These are phyloP conservation scores for Erynnis tages DNA, from an alignment of 2,888 invertebrate genomes.

Conservation along the genomic window DNA sequence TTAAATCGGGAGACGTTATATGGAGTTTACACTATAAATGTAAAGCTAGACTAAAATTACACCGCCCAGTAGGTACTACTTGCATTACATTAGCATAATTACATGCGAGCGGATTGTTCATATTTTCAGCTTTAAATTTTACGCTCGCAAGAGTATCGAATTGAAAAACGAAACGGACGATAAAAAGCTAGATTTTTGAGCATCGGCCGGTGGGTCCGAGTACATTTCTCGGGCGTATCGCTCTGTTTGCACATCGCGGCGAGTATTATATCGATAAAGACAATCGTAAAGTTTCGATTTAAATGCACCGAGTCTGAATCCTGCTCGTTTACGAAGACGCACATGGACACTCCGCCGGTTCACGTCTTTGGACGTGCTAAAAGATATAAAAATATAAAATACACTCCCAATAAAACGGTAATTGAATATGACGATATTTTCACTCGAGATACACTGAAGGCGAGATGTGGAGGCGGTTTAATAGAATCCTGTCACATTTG, in stretches of 20 bases:
- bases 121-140: conserved; percentile 16
- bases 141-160: not conserved
- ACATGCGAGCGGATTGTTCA: conserved; percentile 16
- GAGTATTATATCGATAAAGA: conserved; percentile 57
- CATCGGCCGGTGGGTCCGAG: conserved; percentile 38
- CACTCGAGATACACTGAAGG: conserved; percentile 42
- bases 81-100: conserved; percentile 25
- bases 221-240: conserved; percentile 47
- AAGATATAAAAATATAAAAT: conserved; percentile 54
- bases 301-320: conserved; percentile 54
- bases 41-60: no score
- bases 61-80: conserved; percentile 5
- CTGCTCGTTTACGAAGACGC: conserved; percentile 45
- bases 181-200: conserved; percentile 44
- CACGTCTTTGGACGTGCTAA: conserved; percentile 42
- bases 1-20: no score
- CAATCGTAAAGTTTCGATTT: conserved; percentile 66
- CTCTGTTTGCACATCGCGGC: conserved; percentile 49
- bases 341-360: conserved; percentile 40
- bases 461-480: conserved; percentile 34
- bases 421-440: conserved; percentile 54
- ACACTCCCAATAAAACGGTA: conserved; percentile 50
- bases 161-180: conserved; percentile 11
- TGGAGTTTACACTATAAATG: no score
- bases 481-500: conserved; percentile 8